phyloP scores from a whole-genome alignment of 2,888 invertebrate species.

The Xestia sexstrigata region DNA sequence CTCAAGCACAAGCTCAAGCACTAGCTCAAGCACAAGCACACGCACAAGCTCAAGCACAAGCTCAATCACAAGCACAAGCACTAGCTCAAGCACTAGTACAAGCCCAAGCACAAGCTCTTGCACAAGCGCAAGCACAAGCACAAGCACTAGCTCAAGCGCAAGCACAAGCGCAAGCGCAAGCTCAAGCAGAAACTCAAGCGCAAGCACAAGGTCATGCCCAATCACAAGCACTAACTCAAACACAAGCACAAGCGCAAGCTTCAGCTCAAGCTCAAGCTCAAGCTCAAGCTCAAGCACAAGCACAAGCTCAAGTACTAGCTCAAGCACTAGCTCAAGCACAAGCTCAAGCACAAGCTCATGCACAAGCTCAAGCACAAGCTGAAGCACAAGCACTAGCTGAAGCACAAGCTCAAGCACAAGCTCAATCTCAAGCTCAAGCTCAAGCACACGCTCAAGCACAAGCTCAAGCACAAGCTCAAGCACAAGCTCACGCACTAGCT shows the following conservation, averaged over 20 bases:
- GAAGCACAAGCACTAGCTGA: constrained; percentile 12
- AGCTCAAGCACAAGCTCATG: not conserved
- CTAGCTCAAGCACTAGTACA: not conserved
- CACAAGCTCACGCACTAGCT: not conserved
- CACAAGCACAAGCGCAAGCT: not conserved
- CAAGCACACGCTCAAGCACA: not conserved
- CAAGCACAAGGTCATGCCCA: too few species aligned
- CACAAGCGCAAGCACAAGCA: too few species aligned
- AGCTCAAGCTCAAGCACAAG: not conserved
- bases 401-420: constrained; percentile 1
- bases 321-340: constrained; percentile 8
- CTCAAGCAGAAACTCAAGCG: too few species aligned
- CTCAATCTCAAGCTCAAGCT: constrained; percentile 12
- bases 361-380: constrained; percentile 11
- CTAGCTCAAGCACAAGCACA: constrained; percentile 1
- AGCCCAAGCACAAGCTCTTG: too few species aligned
- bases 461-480: not conserved
- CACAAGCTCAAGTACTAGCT: not conserved
- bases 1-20: not conserved
- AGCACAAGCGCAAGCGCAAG: too few species aligned
- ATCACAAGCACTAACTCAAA: not conserved
- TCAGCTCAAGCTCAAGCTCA: not conserved
- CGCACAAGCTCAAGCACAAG: not conserved
- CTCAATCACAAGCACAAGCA: too few species aligned
- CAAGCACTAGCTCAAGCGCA: too few species aligned